Conservation (phyloP, 2,888 invertebrate genomes). For the Beris morrisii region DNA sequence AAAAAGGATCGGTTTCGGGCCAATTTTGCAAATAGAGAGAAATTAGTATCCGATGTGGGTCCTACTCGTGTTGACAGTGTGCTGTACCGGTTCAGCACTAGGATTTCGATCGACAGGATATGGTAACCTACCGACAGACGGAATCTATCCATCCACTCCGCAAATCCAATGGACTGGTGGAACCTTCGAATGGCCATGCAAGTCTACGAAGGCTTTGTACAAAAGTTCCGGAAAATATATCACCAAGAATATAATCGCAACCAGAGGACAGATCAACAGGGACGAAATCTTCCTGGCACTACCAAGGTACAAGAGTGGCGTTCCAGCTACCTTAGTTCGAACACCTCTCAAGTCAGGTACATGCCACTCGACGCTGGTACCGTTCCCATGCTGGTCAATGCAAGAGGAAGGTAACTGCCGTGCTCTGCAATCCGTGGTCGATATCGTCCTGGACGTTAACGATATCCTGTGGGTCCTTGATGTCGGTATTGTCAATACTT, state of each 20-base stretch:
- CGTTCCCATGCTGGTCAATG: conserved; percentile 66
- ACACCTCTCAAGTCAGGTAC: conserved; percentile 56
- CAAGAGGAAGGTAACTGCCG: conserved; percentile 68
- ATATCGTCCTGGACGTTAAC: conserved; percentile 64
- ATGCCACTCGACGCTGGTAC: conserved; percentile 59
- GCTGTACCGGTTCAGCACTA: conserved; percentile 33
- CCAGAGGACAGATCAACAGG: conserved; percentile 61
- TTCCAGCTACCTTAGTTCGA: conserved; percentile 68
- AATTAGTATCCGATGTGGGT: conserved; percentile 33
- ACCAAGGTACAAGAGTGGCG: conserved; percentile 65
- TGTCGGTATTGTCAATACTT: conserved; percentile 68
- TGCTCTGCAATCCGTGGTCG: conserved; percentile 70
- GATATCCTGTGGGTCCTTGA: conserved; percentile 74
- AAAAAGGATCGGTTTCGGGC: not conserved
- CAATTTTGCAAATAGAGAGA: not conserved
- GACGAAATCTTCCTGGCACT: conserved; percentile 61
- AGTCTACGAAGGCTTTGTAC: conserved; percentile 61
- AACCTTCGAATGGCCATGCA: conserved; percentile 58
- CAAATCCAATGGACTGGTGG: conserved; percentile 57
- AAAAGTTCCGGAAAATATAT: conserved; percentile 61
- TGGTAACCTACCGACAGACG: conserved; percentile 48
- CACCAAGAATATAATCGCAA: conserved; percentile 63
- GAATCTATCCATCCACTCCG: conserved; percentile 40
- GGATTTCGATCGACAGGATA: conserved; percentile 45
- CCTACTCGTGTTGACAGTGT: conserved; percentile 21